Evolutionary conservation across 2,797 vertebrate species (phyloP).

Genomic region (Hemibagrus guttatus): DNA sequence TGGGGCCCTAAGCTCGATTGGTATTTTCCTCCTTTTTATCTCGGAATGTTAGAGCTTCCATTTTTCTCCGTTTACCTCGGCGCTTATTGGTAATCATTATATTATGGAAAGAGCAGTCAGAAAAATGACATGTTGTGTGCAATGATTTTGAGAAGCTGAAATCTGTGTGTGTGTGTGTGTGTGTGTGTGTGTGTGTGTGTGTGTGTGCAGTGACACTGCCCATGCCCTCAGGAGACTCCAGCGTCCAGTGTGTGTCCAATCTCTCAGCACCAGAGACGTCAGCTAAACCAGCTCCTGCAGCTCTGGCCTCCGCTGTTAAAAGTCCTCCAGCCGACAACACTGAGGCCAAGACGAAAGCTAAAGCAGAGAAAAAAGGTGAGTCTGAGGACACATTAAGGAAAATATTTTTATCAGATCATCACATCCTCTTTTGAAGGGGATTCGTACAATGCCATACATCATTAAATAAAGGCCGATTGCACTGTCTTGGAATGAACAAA

Average conservation of each 20-base stretch:
- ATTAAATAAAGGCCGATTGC: too few relatives aligned
- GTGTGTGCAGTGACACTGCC: constrained; percentile 75
- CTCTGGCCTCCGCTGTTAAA: constrained; percentile 63
- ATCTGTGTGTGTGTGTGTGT: background rate
- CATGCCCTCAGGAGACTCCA: constrained; percentile 66
- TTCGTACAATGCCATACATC: background rate
- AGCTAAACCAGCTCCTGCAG: constrained; percentile 55
- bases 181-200: background rate
- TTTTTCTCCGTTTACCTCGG: background rate
- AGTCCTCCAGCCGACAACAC: constrained; percentile 70
- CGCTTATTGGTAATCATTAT: background rate
- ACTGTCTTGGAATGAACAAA: background rate
- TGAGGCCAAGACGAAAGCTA: constrained; percentile 84
- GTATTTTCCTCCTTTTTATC: too few relatives aligned
- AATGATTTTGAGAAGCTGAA: background rate
- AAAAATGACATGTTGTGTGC: background rate
- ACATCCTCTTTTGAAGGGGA: too few relatives aligned
- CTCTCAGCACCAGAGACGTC: constrained; percentile 65
- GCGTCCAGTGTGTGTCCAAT: constrained; percentile 63
- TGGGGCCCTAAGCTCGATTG: background rate
- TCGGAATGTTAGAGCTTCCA: background rate
- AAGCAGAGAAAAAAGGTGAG: constrained; percentile 91
- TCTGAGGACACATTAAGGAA: background rate
- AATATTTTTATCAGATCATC: background rate
- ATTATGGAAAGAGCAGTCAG: background rate